Percentiles rank a stretch among this genome's conserved stretches.
Conservation (phyloP, 1,140 invertebrate genomes). For the Megathymus violae region DNA sequence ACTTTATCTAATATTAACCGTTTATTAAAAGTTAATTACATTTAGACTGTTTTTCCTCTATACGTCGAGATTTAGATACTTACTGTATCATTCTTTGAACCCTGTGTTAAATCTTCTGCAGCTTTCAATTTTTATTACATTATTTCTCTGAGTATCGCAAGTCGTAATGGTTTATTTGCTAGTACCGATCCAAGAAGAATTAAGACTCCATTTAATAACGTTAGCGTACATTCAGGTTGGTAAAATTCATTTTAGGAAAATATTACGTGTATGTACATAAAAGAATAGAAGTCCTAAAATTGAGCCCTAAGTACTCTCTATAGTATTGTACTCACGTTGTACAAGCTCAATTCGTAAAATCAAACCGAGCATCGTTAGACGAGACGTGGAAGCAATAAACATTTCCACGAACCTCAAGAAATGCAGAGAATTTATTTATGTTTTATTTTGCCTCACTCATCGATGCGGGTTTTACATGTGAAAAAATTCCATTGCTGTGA, state of each 20-base stretch:
- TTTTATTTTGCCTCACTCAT: slow-evolving; percentile 12
- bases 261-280: background rate
- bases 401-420: slow-evolving; percentile 16
- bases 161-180: too few species aligned
- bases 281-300: background rate
- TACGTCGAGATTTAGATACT: too few species aligned
- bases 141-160: too few species aligned
- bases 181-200: too few species aligned
- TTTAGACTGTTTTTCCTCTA: background rate
- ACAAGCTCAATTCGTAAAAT: slow-evolving; percentile 1
- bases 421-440: slow-evolving; percentile 13
- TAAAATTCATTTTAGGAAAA: background rate
- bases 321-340: background rate
- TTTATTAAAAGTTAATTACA: background rate
- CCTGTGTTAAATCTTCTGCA: too few species aligned
- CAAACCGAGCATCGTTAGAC: slow-evolving; percentile 5
- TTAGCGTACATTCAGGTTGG: too few species aligned
- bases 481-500: slow-evolving; percentile 23
- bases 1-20: slow-evolving; percentile 24
- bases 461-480: background rate
- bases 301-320: background rate
- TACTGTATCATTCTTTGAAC: too few species aligned
- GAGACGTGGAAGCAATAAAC: slow-evolving; percentile 10
- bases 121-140: too few species aligned
- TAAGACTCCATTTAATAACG: too few species aligned